Conservation (phyloP, 2,113 vertebrate genomes). For the Labrus mixtus region DNA sequence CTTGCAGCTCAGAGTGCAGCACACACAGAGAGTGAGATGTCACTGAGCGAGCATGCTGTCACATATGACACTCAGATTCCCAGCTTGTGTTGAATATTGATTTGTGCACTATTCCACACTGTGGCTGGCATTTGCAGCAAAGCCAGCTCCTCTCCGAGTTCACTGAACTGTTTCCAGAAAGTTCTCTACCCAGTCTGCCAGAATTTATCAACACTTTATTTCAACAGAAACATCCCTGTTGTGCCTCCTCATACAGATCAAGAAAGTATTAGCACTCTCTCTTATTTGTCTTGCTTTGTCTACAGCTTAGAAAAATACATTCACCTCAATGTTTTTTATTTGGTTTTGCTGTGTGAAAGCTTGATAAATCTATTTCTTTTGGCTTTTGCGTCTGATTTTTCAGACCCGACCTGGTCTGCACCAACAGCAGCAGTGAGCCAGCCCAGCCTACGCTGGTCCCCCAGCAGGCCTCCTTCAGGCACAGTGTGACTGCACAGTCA, state of each 20-base stretch:
- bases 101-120: conserved; percentile 59
- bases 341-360: not conserved
- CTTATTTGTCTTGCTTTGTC: no score
- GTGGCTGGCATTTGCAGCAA: conserved; percentile 67
- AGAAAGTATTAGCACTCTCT: no score
- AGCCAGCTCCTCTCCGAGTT: conserved; percentile 72
- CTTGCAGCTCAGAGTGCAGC: conserved; percentile 28
- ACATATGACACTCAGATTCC: conserved; percentile 65
- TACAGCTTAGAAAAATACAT: no score
- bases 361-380: not conserved
- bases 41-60: conserved; percentile 57
- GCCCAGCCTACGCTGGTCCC: conserved; percentile 90
- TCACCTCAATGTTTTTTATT: no score
- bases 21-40: conserved; percentile 67
- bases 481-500: conserved; percentile 93
- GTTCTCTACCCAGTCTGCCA: conserved; percentile 70
- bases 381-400: not conserved
- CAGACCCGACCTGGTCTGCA: conserved; percentile 92
- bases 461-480: conserved; percentile 93
- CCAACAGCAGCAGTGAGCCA: conserved; percentile 91
- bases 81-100: conserved; percentile 72
- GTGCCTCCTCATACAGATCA: not conserved
- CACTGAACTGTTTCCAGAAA: conserved; percentile 73
- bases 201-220: conserved; percentile 75
- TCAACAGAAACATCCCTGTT: conserved; percentile 51